These are phyloP conservation scores for Drosophila ohnishii DNA, from an alignment of 1,140 invertebrate species.

Conservation along the genomic window DNA sequence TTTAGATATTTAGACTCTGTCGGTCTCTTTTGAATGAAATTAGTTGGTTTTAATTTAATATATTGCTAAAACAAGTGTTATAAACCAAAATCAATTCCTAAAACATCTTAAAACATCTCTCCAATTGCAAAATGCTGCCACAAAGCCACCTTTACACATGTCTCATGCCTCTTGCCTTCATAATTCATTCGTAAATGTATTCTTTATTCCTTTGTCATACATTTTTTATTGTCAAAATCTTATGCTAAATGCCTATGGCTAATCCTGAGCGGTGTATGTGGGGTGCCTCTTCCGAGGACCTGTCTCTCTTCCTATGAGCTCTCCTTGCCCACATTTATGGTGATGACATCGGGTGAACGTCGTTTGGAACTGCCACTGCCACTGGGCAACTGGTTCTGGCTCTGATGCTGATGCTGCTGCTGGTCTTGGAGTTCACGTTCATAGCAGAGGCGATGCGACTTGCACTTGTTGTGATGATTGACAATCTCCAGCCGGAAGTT, in stretches of 20 bases:
- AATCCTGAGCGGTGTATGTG: constrained; percentile 64
- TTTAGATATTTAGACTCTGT: background rate
- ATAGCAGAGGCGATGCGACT: constrained; percentile 88
- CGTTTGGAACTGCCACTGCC: constrained; percentile 27
- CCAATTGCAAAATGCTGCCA: constrained; percentile 63
- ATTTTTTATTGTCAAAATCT: constrained; percentile 44
- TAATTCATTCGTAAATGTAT: constrained; percentile 15
- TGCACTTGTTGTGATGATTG: constrained; percentile 90
- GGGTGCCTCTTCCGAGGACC: background rate
- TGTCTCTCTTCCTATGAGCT: constrained; percentile 28
- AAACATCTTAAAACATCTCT: constrained; percentile 9
- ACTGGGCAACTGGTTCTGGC: constrained; percentile 33
- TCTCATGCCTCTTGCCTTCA: background rate
- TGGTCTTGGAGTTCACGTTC: constrained; percentile 84
- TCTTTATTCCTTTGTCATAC: constrained; percentile 3
- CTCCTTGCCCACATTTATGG: constrained; percentile 80
- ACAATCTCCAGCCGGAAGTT: constrained; percentile 90
- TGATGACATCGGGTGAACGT: constrained; percentile 67
- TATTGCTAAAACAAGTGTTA: background rate
- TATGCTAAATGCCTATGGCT: constrained; percentile 60
- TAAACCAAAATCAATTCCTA: background rate
- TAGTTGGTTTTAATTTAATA: background rate
- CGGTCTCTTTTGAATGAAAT: background rate
- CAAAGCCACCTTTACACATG: constrained; percentile 14
- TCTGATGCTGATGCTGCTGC: constrained; percentile 75